phyloP scores from a whole-genome alignment of 1,140 invertebrate genomes.

The Brachionus calyciflorus region DNA sequence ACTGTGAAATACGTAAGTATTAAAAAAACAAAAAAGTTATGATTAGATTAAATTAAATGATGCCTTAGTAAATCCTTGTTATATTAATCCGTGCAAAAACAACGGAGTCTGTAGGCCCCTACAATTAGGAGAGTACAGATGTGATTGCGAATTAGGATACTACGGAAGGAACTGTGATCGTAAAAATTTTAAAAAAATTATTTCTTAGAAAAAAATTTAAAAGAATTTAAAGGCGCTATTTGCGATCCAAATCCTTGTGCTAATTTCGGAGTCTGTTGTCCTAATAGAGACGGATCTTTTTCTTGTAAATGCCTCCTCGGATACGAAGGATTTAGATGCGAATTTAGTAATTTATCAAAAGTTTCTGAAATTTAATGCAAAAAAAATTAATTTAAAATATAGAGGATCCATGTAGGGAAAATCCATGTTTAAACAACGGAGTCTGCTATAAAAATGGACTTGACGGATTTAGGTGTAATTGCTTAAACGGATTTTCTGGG shows the following conservation, averaged over 20 bases:
- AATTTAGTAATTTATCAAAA: conserved; percentile 3
- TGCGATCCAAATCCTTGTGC: neutral
- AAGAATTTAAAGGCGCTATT: neutral
- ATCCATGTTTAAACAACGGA: conserved; percentile 25
- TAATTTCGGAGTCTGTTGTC: neutral
- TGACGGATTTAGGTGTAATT: conserved; percentile 47
- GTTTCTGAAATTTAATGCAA: neutral
- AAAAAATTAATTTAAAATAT: neutral
- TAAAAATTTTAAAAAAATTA: neutral
- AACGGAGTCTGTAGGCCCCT: neutral
- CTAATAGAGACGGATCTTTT: neutral
- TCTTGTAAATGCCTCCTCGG: neutral
- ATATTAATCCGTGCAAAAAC: conserved; percentile 29
- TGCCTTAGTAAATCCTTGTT: neutral
- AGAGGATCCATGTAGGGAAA: conserved; percentile 3
- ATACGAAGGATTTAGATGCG: conserved; percentile 18
- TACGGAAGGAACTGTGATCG: conserved; percentile 49
- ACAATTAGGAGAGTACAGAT: conserved; percentile 49
- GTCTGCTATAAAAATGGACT: conserved; percentile 6
- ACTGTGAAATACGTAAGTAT: conserved; percentile 41
- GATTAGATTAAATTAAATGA: neutral
- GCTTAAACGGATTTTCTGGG: conserved; percentile 47
- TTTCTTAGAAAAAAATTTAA: neutral
- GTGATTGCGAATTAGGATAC: conserved; percentile 51
- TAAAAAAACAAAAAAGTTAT: neutral